These are phyloP conservation scores for Pocillopora verrucosa DNA, from an alignment of 64 coral and sea anemone species.

Conservation along the genomic window DNA sequence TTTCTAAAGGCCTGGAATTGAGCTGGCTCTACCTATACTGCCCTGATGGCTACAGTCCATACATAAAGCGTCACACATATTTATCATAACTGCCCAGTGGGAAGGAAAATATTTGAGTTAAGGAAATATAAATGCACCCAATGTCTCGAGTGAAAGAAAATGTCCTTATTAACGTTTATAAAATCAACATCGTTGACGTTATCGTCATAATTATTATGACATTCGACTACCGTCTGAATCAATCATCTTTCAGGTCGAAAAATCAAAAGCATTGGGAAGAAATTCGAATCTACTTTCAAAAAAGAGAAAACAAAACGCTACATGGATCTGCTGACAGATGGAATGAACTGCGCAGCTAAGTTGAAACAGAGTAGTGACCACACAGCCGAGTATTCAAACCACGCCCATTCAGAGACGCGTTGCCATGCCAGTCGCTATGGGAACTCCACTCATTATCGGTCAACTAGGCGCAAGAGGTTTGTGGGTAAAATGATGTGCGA, in stretches of 20 bases:
- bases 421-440: not conserved
- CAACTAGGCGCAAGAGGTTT: constrained; percentile 29
- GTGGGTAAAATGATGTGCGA: constrained; percentile 56
- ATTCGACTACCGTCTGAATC: not conserved
- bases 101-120: too few relatives aligned
- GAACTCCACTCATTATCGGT: not conserved
- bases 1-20: too few relatives aligned
- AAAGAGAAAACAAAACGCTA: constrained; percentile 43
- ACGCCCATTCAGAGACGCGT: not conserved
- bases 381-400: not conserved
- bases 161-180: too few relatives aligned
- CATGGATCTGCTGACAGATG: constrained; percentile 36
- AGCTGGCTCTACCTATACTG: too few relatives aligned
- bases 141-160: too few relatives aligned
- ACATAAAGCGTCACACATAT: too few relatives aligned
- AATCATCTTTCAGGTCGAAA: constrained; percentile 11
- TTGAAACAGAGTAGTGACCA: not conserved
- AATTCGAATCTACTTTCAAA: constrained; percentile 25
- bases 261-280: constrained; percentile 30
- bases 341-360: constrained; percentile 25
- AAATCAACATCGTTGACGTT: too few relatives aligned
- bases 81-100: too few relatives aligned
- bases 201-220: too few relatives aligned
- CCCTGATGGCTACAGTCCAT: too few relatives aligned
- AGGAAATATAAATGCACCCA: too few relatives aligned